Percentiles rank a stretch among this genome's conserved stretches.
Conservation (phyloP, 1,140 invertebrate genomes). For the Venturia canescens region DNA sequence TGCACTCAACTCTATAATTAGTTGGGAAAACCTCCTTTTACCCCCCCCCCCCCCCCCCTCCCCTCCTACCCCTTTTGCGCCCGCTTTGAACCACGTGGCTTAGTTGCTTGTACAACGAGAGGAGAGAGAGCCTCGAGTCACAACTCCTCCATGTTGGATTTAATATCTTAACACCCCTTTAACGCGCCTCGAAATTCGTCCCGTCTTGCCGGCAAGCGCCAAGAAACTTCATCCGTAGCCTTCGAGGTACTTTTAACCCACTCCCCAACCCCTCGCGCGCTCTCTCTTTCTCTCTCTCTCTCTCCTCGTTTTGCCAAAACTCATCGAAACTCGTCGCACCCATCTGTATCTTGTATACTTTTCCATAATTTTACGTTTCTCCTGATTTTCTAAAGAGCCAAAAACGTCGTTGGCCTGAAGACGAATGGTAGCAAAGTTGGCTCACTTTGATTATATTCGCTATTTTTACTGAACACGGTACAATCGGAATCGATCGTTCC, state of each 20-base stretch:
- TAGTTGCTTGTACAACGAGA: neutral
- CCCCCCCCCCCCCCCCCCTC: no score
- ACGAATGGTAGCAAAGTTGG: neutral
- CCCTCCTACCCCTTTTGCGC: neutral
- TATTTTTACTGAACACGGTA: no score
- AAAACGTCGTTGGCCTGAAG: neutral
- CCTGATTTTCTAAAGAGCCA: neutral
- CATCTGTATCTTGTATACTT: neutral
- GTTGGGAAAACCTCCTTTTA: conserved; percentile 53
- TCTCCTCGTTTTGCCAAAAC: conserved; percentile 5
- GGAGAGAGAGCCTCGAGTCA: neutral
- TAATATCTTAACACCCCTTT: conserved; percentile 70
- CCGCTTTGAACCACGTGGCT: no score
- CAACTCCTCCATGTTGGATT: conserved; percentile 58
- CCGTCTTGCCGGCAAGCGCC: conserved; percentile 53
- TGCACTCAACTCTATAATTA: conserved; percentile 70
- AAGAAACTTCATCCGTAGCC: conserved; percentile 50
- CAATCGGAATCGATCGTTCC: no score
- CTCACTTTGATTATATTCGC: neutral
- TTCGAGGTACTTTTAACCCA: conserved; percentile 11
- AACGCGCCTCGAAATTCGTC: conserved; percentile 63
- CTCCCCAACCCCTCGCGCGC: neutral
- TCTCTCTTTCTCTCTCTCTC: conserved; percentile 13
- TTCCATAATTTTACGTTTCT: neutral
- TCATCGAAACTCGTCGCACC: neutral